Percentiles rank a stretch among this genome's conserved stretches.
Evolutionary conservation across 2,113 vertebrate species (phyloP).

Genomic region (Entomyzon cyanotis): DNA sequence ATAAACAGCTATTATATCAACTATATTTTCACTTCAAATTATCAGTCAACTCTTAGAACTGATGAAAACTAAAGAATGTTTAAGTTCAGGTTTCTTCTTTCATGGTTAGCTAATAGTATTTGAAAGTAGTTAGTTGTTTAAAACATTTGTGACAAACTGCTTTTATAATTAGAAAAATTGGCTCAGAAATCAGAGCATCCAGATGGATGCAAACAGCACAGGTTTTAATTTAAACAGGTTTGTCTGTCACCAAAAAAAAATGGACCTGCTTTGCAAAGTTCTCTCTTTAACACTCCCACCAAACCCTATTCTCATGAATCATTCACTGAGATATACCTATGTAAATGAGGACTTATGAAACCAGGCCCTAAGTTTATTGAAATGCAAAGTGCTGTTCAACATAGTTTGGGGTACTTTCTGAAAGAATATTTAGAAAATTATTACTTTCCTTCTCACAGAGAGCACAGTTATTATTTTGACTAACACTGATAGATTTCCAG

Average conservation of each 20-base stretch:
- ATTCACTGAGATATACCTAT: not conserved
- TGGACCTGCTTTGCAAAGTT: not conserved
- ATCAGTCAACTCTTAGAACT: not conserved
- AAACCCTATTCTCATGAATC: constrained; percentile 3
- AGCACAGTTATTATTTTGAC: not conserved
- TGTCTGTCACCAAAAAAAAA: not conserved
- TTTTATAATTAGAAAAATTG: constrained; percentile 2
- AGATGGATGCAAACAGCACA: constrained; percentile 35
- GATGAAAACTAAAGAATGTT: not conserved
- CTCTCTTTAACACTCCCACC: not conserved
- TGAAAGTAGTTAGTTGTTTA: not conserved
- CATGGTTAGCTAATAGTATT: not conserved
- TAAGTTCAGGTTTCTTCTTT: not conserved
- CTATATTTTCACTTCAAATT: not conserved
- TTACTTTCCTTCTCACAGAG: not conserved
- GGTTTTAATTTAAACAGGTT: constrained; percentile 30
- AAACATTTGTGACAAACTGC: not conserved
- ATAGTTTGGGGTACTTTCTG: not conserved
- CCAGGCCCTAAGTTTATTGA: not conserved
- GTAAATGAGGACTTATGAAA: constrained; percentile 6
- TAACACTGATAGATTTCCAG: not conserved
- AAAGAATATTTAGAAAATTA: not conserved
- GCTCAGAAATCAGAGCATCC: not conserved
- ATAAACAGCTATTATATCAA: not conserved
- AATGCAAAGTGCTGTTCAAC: not conserved